These are phyloP conservation scores for Heteromurus nitidus DNA, from an alignment of 2,888 invertebrate species.

Conservation along the genomic window DNA sequence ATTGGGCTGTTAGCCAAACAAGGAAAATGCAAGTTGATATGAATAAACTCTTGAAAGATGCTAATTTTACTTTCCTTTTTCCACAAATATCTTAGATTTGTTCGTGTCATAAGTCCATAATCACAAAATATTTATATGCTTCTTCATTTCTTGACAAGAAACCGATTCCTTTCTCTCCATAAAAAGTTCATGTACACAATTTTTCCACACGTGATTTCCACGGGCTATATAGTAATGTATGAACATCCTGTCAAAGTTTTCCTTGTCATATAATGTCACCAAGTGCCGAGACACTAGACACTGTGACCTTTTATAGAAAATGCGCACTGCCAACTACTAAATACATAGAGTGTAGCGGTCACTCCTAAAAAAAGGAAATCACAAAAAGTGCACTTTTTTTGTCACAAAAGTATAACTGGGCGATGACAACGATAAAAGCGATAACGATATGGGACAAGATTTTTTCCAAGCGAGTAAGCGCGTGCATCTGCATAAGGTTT, in stretches of 20 bases:
- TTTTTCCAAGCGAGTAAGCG: too few species aligned
- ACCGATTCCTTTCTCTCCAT: too few species aligned
- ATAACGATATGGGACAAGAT: slow-evolving; percentile 34
- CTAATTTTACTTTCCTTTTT: slow-evolving; percentile 35
- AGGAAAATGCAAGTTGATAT: slow-evolving; percentile 22
- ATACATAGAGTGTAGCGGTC: background rate
- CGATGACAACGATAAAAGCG: slow-evolving; percentile 29
- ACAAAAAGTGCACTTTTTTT: background rate
- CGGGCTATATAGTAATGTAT: too few species aligned
- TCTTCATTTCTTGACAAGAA: too few species aligned
- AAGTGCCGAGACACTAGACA: background rate
- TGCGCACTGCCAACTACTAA: too few species aligned
- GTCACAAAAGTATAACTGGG: slow-evolving; percentile 25
- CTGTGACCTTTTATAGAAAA: slow-evolving; percentile 22
- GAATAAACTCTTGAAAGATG: background rate
- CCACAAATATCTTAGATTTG: background rate
- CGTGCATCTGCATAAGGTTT: too few species aligned
- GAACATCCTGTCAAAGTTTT: too few species aligned
- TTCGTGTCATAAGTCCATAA: slow-evolving; percentile 12
- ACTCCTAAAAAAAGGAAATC: background rate
- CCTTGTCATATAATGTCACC: too few species aligned
- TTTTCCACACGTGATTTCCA: too few species aligned
- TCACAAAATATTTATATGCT: slow-evolving; percentile 1
- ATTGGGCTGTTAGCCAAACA: slow-evolving; percentile 13
- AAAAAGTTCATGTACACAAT: too few species aligned